These are phyloP conservation scores for Diabrotica virgifera DNA, from an alignment of 1,140 invertebrate genomes.

Conservation along the genomic window DNA sequence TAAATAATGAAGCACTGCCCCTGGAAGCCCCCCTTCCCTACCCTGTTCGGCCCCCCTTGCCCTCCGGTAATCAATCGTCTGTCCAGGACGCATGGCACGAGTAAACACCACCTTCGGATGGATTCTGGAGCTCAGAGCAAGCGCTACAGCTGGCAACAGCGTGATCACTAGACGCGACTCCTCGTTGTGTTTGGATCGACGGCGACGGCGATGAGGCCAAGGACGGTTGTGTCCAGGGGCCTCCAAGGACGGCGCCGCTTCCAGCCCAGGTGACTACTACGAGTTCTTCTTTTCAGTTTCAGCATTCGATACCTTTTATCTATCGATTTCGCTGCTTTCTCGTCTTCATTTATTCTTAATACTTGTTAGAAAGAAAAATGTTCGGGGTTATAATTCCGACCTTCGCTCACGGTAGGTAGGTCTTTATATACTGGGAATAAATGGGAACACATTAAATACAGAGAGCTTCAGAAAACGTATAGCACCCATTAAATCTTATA, in stretches of 20 bases:
- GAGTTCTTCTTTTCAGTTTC: slow-evolving; percentile 2
- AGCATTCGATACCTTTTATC: slow-evolving; percentile 2
- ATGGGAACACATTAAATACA: too few relatives aligned
- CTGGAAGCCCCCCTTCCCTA: neutral
- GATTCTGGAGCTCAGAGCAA: neutral
- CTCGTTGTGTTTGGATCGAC: neutral
- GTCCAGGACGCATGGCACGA: neutral
- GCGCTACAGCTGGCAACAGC: neutral
- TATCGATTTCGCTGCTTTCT: slow-evolving; percentile 15
- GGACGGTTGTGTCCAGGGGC: slow-evolving; percentile 18
- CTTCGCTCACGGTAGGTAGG: neutral
- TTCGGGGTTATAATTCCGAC: slow-evolving; percentile 8
- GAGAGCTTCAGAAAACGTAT: too few relatives aligned
- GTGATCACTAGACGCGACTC: neutral
- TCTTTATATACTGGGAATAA: too few relatives aligned
- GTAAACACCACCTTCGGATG: neutral
- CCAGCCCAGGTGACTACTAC: slow-evolving; percentile 10
- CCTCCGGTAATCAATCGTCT: slow-evolving; percentile 1
- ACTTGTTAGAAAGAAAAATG: neutral
- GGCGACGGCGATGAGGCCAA: slow-evolving; percentile 12
- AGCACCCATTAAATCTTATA: too few relatives aligned
- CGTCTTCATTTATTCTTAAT: slow-evolving; percentile 5
- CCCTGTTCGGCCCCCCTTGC: neutral
- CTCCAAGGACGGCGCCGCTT: slow-evolving; percentile 3
- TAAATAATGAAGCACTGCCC: neutral